Conservation (phyloP, 2,888 invertebrate genomes). For the Synergus laeviventris region DNA sequence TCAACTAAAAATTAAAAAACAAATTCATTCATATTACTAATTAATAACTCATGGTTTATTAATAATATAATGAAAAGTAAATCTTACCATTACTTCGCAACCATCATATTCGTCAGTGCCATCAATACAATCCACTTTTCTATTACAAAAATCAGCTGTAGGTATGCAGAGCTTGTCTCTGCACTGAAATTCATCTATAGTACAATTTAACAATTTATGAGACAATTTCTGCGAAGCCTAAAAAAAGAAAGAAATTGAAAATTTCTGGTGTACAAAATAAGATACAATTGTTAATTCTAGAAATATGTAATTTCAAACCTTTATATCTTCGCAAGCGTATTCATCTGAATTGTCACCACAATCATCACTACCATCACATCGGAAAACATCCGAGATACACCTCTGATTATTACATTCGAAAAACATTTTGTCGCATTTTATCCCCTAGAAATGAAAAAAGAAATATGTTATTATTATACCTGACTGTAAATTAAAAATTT, state of each 20-base stretch:
- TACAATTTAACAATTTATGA: slow-evolving; percentile 50
- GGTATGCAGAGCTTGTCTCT: slow-evolving; percentile 70
- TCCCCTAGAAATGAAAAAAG: neutral
- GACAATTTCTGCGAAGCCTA: neutral
- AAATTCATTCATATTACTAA: slow-evolving; percentile 10
- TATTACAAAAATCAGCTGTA: slow-evolving; percentile 72
- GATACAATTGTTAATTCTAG: neutral
- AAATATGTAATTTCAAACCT: neutral
- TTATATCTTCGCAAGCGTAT: slow-evolving; percentile 71
- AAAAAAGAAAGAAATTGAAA: neutral
- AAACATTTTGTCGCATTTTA: slow-evolving; percentile 58
- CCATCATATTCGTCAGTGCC: slow-evolving; percentile 73
- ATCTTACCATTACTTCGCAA: slow-evolving; percentile 54
- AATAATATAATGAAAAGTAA: neutral
- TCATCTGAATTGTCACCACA: slow-evolving; percentile 81
- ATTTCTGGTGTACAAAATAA: neutral
- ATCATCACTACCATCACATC: slow-evolving; percentile 78
- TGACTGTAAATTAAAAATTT: too few species aligned
- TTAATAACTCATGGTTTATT: neutral
- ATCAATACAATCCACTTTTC: slow-evolving; percentile 72
- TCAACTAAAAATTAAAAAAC: neutral
- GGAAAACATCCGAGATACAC: slow-evolving; percentile 75
- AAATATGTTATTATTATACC: too few species aligned
- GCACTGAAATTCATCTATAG: slow-evolving; percentile 63
- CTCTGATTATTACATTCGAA: slow-evolving; percentile 79